A percentile compares a stretch with the other conserved stretches of the same genome.
Conservation (phyloP, 1,140 invertebrate species). For the Mycetomoellerius zeteki region DNA sequence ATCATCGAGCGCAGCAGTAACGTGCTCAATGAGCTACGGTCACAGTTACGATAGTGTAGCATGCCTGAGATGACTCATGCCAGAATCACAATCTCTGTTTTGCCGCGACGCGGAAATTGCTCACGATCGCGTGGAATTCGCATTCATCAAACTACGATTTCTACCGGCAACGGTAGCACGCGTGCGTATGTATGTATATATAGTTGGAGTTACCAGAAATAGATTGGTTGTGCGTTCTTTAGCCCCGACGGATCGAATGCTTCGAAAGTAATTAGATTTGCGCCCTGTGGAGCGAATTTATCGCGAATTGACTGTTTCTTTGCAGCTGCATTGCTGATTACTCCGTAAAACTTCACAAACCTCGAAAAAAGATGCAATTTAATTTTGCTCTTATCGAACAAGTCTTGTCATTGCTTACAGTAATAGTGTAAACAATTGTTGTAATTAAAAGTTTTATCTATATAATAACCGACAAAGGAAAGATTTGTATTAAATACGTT, state of each 20-base stretch:
- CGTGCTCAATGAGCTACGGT: conserved; percentile 69
- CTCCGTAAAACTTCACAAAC: conserved; percentile 19
- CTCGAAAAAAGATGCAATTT: conserved; percentile 11
- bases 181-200: conserved; percentile 6
- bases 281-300: conserved; percentile 42
- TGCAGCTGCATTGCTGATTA: conserved; percentile 28
- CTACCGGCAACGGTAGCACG: conserved; percentile 35
- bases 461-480: background rate
- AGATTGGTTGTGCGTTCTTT: conserved; percentile 52
- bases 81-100: conserved; percentile 74
- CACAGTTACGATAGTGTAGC: conserved; percentile 49
- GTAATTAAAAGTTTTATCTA: background rate
- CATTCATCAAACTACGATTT: conserved; percentile 70
- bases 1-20: conserved; percentile 61
- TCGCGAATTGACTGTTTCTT: conserved; percentile 46
- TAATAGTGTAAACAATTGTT: background rate
- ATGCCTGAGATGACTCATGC: conserved; percentile 68
- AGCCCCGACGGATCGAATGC: conserved; percentile 52
- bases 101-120: conserved; percentile 69
- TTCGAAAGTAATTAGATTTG: conserved; percentile 64
- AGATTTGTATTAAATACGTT: conserved; percentile 9
- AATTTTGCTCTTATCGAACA: background rate
- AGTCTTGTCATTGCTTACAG: background rate
- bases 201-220: conserved; percentile 55
- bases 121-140: conserved; percentile 70